Base-by-base conservation (phyloP, 2,888 invertebrate species). In the Andrena minutula region DNA sequence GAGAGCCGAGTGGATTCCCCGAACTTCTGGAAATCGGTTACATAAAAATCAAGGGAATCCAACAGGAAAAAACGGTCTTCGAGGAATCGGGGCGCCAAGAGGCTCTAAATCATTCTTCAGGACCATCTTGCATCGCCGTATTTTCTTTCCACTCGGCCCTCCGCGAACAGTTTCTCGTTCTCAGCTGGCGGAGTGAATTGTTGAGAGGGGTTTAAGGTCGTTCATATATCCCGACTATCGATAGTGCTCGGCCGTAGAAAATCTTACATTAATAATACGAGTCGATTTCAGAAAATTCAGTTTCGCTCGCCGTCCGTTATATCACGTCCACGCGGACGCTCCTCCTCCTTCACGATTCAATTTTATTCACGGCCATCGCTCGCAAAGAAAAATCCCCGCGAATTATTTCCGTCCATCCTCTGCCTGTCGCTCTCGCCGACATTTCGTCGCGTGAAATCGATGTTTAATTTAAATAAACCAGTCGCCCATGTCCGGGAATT, bases 51-150 rank as follows among this genome's bases (percentile, higher is more conserved):
- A 23, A 51, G 23, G 49, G 23, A 61, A 53, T 51, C n/a, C 63
- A 35, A 23, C 28, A 12, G 23, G n/a, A 53, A 47, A 20, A 71
- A 68, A 8, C 49, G 47, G n/a, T 53, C 49, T 12, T 47, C 56
- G 8, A 30, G n/a, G 51, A 32, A 64, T 49, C 61, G 64, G 10
- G 30, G 10, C 30, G 30, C 12, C 41, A 1, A 63, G 51, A 20
- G 30, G 60, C 63, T 74, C 49, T 72, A 69, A 79, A 79, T 81
- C 74, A 74, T 79, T 56, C 63, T 28, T 26, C 49, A 23, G 10
- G 32, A 60, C 60, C 69, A 74, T 81, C 63, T 69, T 70, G 73
- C 73, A 53, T 74, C 79, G 58, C 30, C 81, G 70, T 79, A 70
- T 70, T 73, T 74, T 81, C 69, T 61, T 74, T 79, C 70, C 73